phyloP scores from a whole-genome alignment of 2,888 invertebrate genomes.

The Myathropa florea region DNA sequence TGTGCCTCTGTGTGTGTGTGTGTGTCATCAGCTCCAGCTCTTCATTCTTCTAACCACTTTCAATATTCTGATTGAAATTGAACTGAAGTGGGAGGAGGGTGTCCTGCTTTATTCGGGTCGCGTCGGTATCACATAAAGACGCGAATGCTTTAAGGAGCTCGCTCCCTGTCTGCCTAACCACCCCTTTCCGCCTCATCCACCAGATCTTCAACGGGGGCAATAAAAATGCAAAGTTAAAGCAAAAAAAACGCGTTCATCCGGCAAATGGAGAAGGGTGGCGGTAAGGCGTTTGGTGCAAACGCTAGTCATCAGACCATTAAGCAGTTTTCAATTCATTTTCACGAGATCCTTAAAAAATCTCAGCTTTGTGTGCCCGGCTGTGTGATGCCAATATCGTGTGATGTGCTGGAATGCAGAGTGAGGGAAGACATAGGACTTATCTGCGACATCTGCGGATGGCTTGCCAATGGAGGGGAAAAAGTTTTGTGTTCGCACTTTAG shows the following conservation, averaged over 20 bases:
- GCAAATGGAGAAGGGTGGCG: not conserved
- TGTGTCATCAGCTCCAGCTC: not conserved
- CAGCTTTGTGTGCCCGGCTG: not conserved
- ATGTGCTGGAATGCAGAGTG: not conserved
- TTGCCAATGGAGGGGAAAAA: slow-evolving; percentile 10
- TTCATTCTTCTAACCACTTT: slow-evolving; percentile 38
- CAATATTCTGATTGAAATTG: slow-evolving; percentile 71
- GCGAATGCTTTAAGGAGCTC: slow-evolving; percentile 22
- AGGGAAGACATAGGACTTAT: slow-evolving; percentile 24
- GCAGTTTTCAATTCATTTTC: slow-evolving; percentile 52
- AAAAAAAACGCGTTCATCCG: slow-evolving; percentile 15
- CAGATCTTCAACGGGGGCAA: not conserved
- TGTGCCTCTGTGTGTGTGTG: not conserved
- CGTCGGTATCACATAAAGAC: slow-evolving; percentile 31
- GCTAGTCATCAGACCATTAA: slow-evolving; percentile 51
- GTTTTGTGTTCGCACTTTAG: slow-evolving; percentile 43
- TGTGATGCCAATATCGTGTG: not conserved
- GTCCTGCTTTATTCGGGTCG: slow-evolving; percentile 21
- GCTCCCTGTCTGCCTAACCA: not conserved
- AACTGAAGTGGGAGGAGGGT: slow-evolving; percentile 4
- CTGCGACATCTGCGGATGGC: slow-evolving; percentile 37
- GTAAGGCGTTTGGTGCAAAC: not conserved
- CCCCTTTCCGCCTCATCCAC: no score
- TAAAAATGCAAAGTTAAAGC: slow-evolving; percentile 31
- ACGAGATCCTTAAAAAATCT: slow-evolving; percentile 28